A percentile compares a stretch with the other conserved stretches of the same genome.
These are phyloP conservation scores for Wiebesia pumilae DNA, from an alignment of 1,140 invertebrate genomes.

Conservation along the genomic window DNA sequence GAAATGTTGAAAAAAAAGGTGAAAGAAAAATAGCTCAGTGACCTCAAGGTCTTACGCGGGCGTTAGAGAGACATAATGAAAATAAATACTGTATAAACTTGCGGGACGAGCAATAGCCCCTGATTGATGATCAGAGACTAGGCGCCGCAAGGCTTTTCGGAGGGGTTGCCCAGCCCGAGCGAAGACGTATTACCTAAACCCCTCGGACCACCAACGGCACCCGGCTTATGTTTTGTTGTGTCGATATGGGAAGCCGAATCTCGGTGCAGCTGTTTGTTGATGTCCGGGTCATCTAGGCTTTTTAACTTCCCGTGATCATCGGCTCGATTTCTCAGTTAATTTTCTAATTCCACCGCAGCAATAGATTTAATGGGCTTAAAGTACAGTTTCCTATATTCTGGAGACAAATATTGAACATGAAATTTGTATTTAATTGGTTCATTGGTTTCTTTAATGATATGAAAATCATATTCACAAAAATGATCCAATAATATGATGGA, in stretches of 20 bases:
- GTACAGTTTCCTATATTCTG: too few relatives aligned
- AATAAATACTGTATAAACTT: conserved; percentile 75
- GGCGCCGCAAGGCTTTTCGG: conserved; percentile 53
- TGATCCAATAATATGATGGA: too few relatives aligned
- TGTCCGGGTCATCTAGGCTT: neutral
- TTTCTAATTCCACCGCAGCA: neutral
- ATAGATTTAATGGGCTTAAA: neutral
- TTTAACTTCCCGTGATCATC: neutral
- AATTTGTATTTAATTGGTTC: too few relatives aligned
- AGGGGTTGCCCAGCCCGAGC: conserved; percentile 19
- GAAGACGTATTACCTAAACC: conserved; percentile 71
- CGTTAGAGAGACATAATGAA: conserved; percentile 66
- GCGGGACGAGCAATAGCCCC: conserved; percentile 64
- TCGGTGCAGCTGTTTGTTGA: conserved; percentile 38
- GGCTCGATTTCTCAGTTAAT: neutral
- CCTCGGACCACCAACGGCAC: conserved; percentile 68
- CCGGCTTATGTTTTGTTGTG: conserved; percentile 39
- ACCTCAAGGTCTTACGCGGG: neutral
- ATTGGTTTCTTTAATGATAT: too few relatives aligned
- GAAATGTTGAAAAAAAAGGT: conserved; percentile 4
- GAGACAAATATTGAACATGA: too few relatives aligned
- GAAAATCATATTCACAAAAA: too few relatives aligned
- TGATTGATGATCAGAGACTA: conserved; percentile 73
- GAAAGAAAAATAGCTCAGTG: conserved; percentile 33
- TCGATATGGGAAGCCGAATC: neutral